Evolutionary conservation across 2,797 vertebrate species (phyloP).

Genomic region (Acanthornis magna): DNA sequence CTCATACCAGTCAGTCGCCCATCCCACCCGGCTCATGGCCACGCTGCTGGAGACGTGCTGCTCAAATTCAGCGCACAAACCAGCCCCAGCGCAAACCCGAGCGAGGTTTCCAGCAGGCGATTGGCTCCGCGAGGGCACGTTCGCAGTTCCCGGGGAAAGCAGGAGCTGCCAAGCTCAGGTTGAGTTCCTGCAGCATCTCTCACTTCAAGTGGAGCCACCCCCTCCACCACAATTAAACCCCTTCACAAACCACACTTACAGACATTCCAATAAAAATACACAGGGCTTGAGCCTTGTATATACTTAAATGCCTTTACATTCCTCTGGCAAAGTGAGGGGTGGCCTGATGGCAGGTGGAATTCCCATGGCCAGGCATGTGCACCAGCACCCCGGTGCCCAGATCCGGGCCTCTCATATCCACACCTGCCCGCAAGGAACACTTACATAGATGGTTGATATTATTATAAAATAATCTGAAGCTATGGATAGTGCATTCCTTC

Average conservation of each 20-base stretch:
- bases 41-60: neutral
- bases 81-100: neutral
- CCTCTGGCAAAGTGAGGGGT: neutral
- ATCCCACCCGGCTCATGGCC: accelerated
- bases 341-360: neutral
- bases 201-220: neutral
- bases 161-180: neutral
- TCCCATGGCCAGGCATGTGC: neutral
- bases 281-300: neutral
- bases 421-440: accelerated
- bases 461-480: neutral
- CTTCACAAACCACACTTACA: neutral
- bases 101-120: neutral
- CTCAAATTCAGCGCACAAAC: neutral
- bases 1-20: accelerated
- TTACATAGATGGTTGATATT: neutral
- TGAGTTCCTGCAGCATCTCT: neutral
- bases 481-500: accelerated
- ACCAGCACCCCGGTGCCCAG: neutral
- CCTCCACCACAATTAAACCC: neutral
- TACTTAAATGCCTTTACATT: neutral
- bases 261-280: neutral
- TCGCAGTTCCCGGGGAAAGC: neutral
- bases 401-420: neutral
- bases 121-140: neutral